Evolutionary conservation across 2,888 invertebrate species (phyloP), one percentile per base, ranked within the genome.

Genomic region (Hypena proboscidalis): DNA sequence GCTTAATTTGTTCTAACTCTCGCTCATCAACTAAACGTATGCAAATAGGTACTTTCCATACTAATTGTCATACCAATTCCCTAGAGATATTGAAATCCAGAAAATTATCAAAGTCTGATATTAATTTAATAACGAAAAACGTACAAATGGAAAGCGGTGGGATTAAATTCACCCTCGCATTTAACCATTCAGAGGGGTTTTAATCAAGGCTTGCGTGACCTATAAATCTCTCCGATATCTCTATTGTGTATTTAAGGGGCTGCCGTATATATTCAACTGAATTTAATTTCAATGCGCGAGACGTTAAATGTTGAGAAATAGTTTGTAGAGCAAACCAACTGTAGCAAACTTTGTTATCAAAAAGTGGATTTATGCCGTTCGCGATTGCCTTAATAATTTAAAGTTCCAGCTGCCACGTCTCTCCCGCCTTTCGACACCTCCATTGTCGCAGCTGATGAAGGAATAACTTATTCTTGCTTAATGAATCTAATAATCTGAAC

Each of bases 161-260:
- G 67, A 70, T 71, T 71, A 70, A 70, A 68, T 58, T 60, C 60
- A 41, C 59, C 59, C 66, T 49, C 68, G 53, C 63, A 59, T 56
- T 57, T 58, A 57, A 63, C 63, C 61, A 67, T 78, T 73, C 68
- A 70, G 65, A 61, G 46, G 58, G 70, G 71, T 78, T 80, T 77
- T 80, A 79, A 81, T 80, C 77, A 81, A 79, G 63, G 67, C 67
- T 68, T 67, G 71, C 77, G 74, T 77, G 79, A 77, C 77, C 77
- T 78, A 80, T 74, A 81, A 80, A 81, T 80, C 73, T 75, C 48
- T 33, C 51, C 66, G 66, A 80, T 76, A 77, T 72, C 73, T 75
- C 69, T 62, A 74, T 76, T 76, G 73, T 77, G 54, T 64, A 60
- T 63, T 63, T 66, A 67, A 65, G 59, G 60, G 58, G 56, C 58